A percentile compares a stretch with the other conserved stretches of the same genome.
phyloP scores from a whole-genome alignment of 2,797 vertebrate species.

The Apogon hyalosoma region DNA sequence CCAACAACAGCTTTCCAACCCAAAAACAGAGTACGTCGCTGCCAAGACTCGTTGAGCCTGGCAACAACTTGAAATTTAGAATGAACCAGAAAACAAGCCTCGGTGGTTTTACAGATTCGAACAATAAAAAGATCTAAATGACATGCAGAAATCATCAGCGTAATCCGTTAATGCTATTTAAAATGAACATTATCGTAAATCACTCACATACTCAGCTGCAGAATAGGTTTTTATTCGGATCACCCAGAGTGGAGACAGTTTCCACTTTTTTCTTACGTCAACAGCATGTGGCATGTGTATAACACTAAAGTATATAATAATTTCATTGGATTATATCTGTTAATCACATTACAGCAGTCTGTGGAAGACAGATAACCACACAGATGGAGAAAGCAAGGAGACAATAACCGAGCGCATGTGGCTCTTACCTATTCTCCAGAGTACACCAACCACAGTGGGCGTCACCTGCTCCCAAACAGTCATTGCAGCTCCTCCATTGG shows the following conservation, averaged over 20 bases:
- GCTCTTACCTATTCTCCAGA: slow-evolving; percentile 91
- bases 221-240: not conserved
- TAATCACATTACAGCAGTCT: slow-evolving; percentile 15
- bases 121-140: slow-evolving; percentile 28
- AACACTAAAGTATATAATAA: slow-evolving; percentile 32
- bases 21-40: slow-evolving; percentile 46
- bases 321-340: slow-evolving; percentile 46
- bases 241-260: not conserved
- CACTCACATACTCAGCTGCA: slow-evolving; percentile 14
- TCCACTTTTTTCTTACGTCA: slow-evolving; percentile 20
- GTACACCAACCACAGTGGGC: slow-evolving; percentile 97
- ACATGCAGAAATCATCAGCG: slow-evolving; percentile 20
- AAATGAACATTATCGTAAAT: slow-evolving; percentile 19
- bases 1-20: slow-evolving; percentile 44
- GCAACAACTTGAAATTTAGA: slow-evolving; percentile 50
- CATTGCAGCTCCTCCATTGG: slow-evolving; percentile 86
- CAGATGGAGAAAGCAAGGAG: slow-evolving; percentile 6
- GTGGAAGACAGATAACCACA: slow-evolving; percentile 14
- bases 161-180: slow-evolving; percentile 18
- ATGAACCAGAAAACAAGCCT: slow-evolving; percentile 36
- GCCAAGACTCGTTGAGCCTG: slow-evolving; percentile 56
- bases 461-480: slow-evolving; percentile 89
- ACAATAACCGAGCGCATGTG: not conserved
- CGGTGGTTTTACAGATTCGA: slow-evolving; percentile 44
- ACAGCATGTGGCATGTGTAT: slow-evolving; percentile 29